A percentile compares a stretch with the other conserved stretches of the same genome.
phyloP scores from a whole-genome alignment of 2,797 vertebrate genomes.

The Myiothlypis chrysogaster region DNA sequence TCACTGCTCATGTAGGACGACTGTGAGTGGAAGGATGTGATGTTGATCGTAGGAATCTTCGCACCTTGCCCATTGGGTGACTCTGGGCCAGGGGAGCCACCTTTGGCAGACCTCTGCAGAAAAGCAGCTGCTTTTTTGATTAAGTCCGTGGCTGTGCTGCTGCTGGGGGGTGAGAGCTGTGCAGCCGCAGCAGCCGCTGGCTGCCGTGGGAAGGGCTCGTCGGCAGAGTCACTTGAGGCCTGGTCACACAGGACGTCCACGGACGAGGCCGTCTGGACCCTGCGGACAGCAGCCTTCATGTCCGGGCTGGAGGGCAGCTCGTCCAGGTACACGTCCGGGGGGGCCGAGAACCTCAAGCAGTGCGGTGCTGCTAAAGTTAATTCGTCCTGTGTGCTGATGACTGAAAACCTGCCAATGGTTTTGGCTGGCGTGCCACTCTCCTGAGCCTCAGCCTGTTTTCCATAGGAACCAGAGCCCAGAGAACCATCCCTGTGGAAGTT shows the following conservation, averaged over 20 bases:
- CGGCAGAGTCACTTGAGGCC: slow-evolving; percentile 86
- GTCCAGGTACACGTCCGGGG: slow-evolving; percentile 91
- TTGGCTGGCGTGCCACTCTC: slow-evolving; percentile 74
- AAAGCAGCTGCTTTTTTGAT: slow-evolving; percentile 91
- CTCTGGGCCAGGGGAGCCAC: slow-evolving; percentile 83
- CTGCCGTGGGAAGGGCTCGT: slow-evolving; percentile 81
- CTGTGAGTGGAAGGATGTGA: slow-evolving; percentile 82
- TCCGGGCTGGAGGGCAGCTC: slow-evolving; percentile 83
- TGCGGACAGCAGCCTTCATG: slow-evolving; percentile 75
- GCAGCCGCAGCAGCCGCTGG: slow-evolving; percentile 56
- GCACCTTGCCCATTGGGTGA: slow-evolving; percentile 81
- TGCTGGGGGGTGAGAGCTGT: slow-evolving; percentile 59
- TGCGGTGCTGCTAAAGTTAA: slow-evolving; percentile 82
- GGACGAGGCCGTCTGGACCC: slow-evolving; percentile 82
- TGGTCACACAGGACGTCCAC: slow-evolving; percentile 82
- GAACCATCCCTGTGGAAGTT: slow-evolving; percentile 70
- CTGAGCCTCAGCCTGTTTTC: slow-evolving; percentile 71
- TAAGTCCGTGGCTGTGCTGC: slow-evolving; percentile 85
- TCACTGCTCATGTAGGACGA: slow-evolving; percentile 95
- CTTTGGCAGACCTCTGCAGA: slow-evolving; percentile 85
- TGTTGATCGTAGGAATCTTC: slow-evolving; percentile 79
- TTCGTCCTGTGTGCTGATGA: slow-evolving; percentile 87
- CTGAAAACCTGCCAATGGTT: slow-evolving; percentile 92
- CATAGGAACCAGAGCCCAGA: slow-evolving; percentile 76
- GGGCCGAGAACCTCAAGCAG: slow-evolving; percentile 87